Percentiles rank a stretch among this genome's conserved stretches.
Conservation (phyloP, 2,113 vertebrate species). For the Corythornis cristatus region DNA sequence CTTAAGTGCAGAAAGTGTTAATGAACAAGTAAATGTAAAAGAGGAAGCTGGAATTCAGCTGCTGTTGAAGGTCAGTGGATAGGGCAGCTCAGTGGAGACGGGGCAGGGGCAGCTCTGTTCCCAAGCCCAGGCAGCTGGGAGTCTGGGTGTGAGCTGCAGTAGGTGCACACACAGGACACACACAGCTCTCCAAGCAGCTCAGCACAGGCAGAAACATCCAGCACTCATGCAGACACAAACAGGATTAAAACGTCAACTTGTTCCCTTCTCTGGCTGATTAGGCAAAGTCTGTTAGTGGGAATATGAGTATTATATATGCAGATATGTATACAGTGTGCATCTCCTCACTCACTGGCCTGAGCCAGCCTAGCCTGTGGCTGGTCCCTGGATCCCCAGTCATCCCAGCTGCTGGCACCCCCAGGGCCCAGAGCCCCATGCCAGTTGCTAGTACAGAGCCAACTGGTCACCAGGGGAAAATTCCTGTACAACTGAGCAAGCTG, state of each 20-base stretch:
- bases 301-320: fast-evolving
- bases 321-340: fast-evolving
- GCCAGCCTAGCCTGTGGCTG: neutral
- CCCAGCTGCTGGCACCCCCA: neutral
- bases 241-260: neutral
- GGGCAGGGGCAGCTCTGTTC: neutral
- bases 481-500: neutral
- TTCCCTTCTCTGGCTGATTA: neutral
- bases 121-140: neutral
- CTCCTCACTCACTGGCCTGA: fast-evolving
- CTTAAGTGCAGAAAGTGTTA: neutral
- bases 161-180: too few species aligned
- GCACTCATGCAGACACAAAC: neutral
- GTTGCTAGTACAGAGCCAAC: neutral
- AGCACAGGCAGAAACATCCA: neutral
- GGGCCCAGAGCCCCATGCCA: fast-evolving
- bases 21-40: neutral
- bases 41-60: neutral
- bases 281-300: neutral
- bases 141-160: fast-evolving
- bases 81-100: neutral
- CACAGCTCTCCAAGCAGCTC: neutral
- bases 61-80: neutral
- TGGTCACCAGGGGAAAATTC: neutral
- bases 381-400: fast-evolving